These are phyloP conservation scores for Probaryconus sp. DNA, from an alignment of 1,140 invertebrate genomes.

Conservation along the genomic window DNA sequence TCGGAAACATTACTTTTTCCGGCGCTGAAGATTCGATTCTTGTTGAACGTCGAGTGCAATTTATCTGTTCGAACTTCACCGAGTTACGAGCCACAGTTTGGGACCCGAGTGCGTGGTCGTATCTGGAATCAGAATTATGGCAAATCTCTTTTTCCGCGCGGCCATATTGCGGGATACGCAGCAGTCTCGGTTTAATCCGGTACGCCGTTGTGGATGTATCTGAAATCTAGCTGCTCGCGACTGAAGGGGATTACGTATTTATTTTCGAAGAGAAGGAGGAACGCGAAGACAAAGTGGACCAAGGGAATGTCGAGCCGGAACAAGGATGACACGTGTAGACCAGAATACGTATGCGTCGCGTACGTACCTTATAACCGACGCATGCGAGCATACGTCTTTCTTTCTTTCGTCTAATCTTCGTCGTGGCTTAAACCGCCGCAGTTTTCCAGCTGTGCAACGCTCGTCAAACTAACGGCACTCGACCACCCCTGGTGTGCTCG, in stretches of 20 bases:
- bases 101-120: conserved; percentile 41
- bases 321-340: conserved; percentile 74
- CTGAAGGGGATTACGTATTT: conserved; percentile 71
- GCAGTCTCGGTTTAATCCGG: conserved; percentile 34
- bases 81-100: conserved; percentile 48
- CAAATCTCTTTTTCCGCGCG: conserved; percentile 36
- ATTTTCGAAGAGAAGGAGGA: conserved; percentile 61
- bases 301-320: conserved; percentile 40
- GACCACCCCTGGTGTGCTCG: conserved; percentile 73
- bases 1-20: conserved; percentile 21
- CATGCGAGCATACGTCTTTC: conserved; percentile 50
- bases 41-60: conserved; percentile 41
- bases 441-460: conserved; percentile 76
- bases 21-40: conserved; percentile 42
- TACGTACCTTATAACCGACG: conserved; percentile 64
- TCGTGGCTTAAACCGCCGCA: conserved; percentile 54
- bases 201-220: conserved; percentile 34
- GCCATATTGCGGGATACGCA: conserved; percentile 18
- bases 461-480: conserved; percentile 73
- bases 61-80: conserved; percentile 56
- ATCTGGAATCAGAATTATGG: conserved; percentile 54
- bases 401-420: conserved; percentile 42
- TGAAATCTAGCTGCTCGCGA: conserved; percentile 39
- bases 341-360: conserved; percentile 70
- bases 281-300: conserved; percentile 47